Conservation (phyloP, 2,797 vertebrate genomes). For the Pelodytes ibericus region DNA sequence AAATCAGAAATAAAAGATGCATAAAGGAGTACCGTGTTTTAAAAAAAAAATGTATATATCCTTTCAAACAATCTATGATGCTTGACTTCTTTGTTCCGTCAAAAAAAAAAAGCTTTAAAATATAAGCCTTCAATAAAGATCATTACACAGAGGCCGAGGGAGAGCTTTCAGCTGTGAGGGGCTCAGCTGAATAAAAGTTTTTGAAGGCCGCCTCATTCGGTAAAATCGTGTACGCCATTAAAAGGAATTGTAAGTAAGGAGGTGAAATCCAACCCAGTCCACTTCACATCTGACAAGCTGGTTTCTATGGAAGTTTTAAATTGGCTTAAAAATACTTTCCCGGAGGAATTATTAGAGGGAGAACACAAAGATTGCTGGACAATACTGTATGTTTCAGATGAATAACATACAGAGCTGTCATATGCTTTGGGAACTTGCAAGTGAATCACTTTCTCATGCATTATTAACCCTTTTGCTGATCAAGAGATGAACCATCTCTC, state of each 20-base stretch:
- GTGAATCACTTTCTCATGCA: neutral
- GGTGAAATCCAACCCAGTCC: neutral
- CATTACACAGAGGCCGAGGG: constrained; percentile 23
- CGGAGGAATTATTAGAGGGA: neutral
- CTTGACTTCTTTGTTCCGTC: constrained; percentile 45
- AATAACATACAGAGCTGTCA: neutral
- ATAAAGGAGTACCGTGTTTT: constrained; percentile 19
- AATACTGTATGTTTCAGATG: neutral
- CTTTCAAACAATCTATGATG: constrained; percentile 48
- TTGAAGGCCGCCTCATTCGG: constrained; percentile 18
- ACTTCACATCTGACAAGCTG: constrained; percentile 1
- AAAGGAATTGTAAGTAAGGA: constrained; percentile 8
- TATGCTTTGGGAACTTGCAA: neutral
- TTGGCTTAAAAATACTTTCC: neutral
- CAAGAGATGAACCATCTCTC: no score
- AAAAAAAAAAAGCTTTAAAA: constrained; percentile 37
- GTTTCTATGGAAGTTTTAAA: neutral
- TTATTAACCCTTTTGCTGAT: neutral
- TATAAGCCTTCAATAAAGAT: constrained; percentile 41
- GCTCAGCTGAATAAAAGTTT: constrained; percentile 34
- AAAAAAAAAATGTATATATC: constrained; percentile 33
- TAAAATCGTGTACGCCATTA: constrained; percentile 13
- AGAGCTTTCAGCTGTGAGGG: constrained; percentile 22
- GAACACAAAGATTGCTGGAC: neutral
- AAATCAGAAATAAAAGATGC: constrained; percentile 28